Percentiles rank a stretch among this genome's conserved stretches.
Evolutionary conservation across 53 echinoderm and acorn worm species (phyloP).

Genomic region (Temnopleurus reevesii): DNA sequence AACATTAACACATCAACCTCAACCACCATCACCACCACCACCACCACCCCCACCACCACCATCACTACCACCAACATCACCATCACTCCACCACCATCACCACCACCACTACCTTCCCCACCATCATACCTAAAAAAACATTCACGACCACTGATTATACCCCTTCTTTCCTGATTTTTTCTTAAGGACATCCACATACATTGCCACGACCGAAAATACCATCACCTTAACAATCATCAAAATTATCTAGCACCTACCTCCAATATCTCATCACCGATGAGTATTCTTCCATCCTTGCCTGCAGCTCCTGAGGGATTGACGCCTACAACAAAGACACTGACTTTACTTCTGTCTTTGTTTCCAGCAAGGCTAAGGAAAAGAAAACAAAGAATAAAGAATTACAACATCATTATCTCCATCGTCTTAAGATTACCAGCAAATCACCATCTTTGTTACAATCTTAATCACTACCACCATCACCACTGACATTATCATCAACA

Average conservation of each 20-base stretch:
- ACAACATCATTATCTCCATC: neutral
- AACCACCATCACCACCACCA: neutral
- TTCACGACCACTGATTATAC: too few relatives aligned
- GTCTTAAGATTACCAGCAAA: too few relatives aligned
- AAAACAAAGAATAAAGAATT: neutral
- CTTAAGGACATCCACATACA: too few relatives aligned
- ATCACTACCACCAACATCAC: neutral
- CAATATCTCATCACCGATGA: slow-evolving; percentile 85
- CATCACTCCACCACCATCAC: neutral
- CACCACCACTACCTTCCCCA: too few relatives aligned
- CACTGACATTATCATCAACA: too few relatives aligned
- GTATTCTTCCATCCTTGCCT: slow-evolving; percentile 73
- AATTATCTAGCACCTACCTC: too few relatives aligned
- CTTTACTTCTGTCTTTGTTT: slow-evolving; percentile 78
- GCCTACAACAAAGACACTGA: slow-evolving; percentile 92
- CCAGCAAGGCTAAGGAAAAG: slow-evolving; percentile 78
- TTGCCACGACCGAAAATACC: too few relatives aligned
- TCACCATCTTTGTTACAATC: too few relatives aligned
- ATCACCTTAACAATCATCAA: too few relatives aligned
- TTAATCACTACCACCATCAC: too few relatives aligned
- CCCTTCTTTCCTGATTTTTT: too few relatives aligned
- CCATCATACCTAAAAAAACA: too few relatives aligned
- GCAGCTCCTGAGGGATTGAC: slow-evolving; percentile 81
- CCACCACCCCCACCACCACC: neutral
- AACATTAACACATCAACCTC: slow-evolving; percentile 83